Conservation (phyloP, 2,113 vertebrate species). For the Pangasianodon hypophthalmus region DNA sequence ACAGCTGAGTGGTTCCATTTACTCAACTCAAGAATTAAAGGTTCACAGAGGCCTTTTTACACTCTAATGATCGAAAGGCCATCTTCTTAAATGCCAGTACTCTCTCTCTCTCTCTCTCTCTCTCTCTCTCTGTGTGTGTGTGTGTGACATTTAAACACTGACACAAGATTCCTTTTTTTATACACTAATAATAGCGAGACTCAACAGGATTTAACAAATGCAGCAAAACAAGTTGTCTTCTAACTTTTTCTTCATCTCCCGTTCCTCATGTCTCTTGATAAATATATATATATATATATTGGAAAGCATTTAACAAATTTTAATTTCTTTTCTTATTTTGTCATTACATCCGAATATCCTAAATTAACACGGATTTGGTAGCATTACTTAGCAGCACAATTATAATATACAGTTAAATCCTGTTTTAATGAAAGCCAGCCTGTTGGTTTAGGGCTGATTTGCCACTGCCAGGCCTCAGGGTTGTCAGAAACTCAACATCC, state of each 20-base stretch:
- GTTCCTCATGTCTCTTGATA: not conserved
- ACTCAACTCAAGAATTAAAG: not conserved
- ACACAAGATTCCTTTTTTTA: not conserved
- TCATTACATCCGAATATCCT: not conserved
- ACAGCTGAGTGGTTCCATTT: not conserved
- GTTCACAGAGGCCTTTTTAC: not conserved
- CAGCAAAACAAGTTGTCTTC: not conserved
- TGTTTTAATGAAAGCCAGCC: not conserved
- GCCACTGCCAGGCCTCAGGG: not conserved
- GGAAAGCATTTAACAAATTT: not conserved
- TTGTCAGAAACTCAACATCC: constrained; percentile 9
- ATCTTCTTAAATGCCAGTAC: not conserved
- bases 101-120: too few relatives aligned
- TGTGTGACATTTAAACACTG: not conserved
- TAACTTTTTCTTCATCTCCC: not conserved
- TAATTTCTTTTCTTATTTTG: not conserved
- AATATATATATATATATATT: not conserved
- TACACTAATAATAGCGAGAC: not conserved
- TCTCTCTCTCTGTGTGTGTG: not conserved
- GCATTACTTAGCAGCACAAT: not conserved
- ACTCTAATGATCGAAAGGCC: not conserved
- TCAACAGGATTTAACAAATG: not conserved
- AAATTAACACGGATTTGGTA: not conserved
- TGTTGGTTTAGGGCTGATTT: not conserved
- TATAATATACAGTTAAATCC: not conserved